A percentile compares a stretch with the other conserved stretches of the same genome.
phyloP scores from a whole-genome alignment of 1,140 invertebrate genomes.

The Pissodes strobi region DNA sequence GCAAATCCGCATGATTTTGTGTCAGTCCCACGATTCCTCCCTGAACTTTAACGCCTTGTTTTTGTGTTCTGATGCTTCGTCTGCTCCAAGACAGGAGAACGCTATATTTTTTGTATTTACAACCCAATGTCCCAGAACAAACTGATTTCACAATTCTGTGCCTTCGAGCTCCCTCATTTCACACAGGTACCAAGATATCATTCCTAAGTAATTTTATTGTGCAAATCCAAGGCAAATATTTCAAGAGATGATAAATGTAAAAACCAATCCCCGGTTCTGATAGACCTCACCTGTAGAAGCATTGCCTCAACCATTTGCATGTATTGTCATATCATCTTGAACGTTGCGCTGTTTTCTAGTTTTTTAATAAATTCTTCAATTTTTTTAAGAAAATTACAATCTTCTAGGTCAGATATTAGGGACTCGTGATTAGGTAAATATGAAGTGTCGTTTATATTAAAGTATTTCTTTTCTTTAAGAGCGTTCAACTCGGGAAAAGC shows the following conservation, averaged over 20 bases:
- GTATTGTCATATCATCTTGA: not conserved
- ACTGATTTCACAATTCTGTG: not conserved
- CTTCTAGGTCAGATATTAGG: not conserved
- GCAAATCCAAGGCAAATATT: not conserved
- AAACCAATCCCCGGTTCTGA: not conserved
- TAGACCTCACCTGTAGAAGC: not conserved
- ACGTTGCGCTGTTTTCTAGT: not conserved
- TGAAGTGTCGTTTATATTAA: not conserved
- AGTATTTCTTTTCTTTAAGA: not conserved
- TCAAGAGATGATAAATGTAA: not conserved
- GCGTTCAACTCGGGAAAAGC: not conserved
- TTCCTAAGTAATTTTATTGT: no score
- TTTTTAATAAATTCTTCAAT: not conserved
- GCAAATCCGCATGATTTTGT: not conserved
- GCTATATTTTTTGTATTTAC: not conserved
- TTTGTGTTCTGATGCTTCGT: not conserved
- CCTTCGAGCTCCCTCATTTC: not conserved
- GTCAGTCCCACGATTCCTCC: not conserved
- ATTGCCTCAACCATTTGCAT: not conserved
- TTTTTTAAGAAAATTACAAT: not conserved
- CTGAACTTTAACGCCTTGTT: not conserved
- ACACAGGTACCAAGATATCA: not conserved
- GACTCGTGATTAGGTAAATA: not conserved
- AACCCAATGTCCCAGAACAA: not conserved
- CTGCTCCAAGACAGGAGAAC: not conserved